Base-by-base conservation (phyloP, 1,140 invertebrate species). In the Drosophila teissieri region DNA sequence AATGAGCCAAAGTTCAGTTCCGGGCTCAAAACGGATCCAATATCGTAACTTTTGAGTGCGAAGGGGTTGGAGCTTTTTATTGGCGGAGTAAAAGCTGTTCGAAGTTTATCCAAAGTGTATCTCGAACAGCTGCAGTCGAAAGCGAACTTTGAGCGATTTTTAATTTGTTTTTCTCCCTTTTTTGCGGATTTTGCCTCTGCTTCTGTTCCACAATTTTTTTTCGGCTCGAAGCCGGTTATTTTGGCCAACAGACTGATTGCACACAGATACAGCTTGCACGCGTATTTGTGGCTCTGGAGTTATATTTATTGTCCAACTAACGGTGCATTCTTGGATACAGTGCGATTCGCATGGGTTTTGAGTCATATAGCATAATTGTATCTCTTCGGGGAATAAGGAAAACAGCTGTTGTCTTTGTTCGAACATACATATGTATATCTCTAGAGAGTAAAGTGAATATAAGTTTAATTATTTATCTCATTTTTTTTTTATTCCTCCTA, bases 281-380 rank as follows among this genome's bases (percentile, higher is more conserved):
- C 34, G 36, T 31, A 37, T 34, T 51, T 56, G 48, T 34, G 27
- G 52, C 17, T 10, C 34, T 37, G 27, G 6, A 36, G 44, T 58
- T 52, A 49, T 54, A 72, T 61, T 57, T 15, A 45, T 62, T 65
- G 46, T 52, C 36, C 61, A 44, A 57, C 69, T 84, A 84, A 84
- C 80, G 81, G 81, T 83, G 78, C 82, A 86, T 86, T 77, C 72
- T 36, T 36, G 14, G 39, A 44, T 45, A 63, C 39, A 17, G 54
- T 15, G 27, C 44, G 62, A 42, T 73, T 49, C 12, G 22, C 45
- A 46, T 46, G n/a, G 27, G 48, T 55, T 72, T 81, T 78, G 64
- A 81, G 56, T 77, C 81, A 80, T 72, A 31, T 44, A 49, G 24
- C 15, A 15, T 40, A 14, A 12, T 3, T 22, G 15, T 4, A 11